These are phyloP conservation scores for Luffia ferchaultella DNA, from an alignment of 2,888 invertebrate species.

Conservation along the genomic window DNA sequence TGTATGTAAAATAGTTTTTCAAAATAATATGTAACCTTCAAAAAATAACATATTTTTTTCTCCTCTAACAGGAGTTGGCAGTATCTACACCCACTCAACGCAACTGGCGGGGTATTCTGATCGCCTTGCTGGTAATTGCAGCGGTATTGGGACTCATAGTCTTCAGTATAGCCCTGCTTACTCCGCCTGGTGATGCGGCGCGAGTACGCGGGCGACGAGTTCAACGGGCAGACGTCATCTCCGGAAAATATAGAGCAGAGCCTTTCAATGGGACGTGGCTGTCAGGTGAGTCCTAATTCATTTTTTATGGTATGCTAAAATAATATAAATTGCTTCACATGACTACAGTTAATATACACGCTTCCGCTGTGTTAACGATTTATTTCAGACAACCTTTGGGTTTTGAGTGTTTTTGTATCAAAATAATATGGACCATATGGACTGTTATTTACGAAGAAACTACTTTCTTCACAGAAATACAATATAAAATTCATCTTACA, in stretches of 20 bases:
- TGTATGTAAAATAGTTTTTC: no score
- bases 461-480: no score
- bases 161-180: constrained; percentile 89
- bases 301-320: no score
- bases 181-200: constrained; percentile 78
- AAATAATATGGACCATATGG: no score
- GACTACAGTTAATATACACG: no score
- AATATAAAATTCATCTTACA: no score
- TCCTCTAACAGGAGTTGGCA: constrained; percentile 80
- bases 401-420: no score
- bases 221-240: constrained; percentile 72
- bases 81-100: constrained; percentile 85
- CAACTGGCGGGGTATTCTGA: constrained; percentile 95
- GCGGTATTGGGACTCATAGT: constrained; percentile 89
- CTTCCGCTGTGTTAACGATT: no score
- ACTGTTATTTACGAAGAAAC: no score
- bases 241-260: constrained; percentile 58
- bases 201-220: constrained; percentile 74
- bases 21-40: no score
- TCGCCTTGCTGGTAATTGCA: constrained; percentile 89
- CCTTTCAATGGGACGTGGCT: constrained; percentile 83
- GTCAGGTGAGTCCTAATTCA: constrained; percentile 71
- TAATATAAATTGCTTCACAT: no score
- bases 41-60: not conserved
- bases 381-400: no score